Evolutionary conservation across 2,113 vertebrate species (phyloP), one percentile per base, ranked within the genome.

Genomic region (Tupaia chinensis): DNA sequence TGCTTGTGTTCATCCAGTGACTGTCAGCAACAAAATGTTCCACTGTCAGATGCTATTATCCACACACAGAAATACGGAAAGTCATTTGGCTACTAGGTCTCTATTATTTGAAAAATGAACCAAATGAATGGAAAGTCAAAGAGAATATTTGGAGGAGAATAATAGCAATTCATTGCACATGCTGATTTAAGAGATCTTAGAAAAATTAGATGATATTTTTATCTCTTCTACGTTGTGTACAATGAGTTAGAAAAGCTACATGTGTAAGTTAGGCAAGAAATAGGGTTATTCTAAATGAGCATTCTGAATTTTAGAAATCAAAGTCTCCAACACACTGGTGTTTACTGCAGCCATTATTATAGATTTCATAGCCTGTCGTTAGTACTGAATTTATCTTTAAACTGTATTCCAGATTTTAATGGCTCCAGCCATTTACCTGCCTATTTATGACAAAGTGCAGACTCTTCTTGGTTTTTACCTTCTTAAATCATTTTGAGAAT

Each of bases 221-320:
- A 12, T 61, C 54, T 93, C 20, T 81, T 93, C 29, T 89, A 54
- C 76, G 91, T 19, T 56, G 4, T 68, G 61, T 66, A 79, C 11
- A 69, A 4, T 58, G 32, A 85, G 29, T 56, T 91, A 68, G 53
- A 91, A 89, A 94, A 95, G 34, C 20, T 74, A 68, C 9, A 34
- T 19, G 79, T 2, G 56, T 32, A 77, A 56, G 0, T 56, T 66
- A 82, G 14, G 10, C 3, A 81, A 76, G 29, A 14, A 90, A 87
- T 85, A 8, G 87, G 65, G 15, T 58, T 61, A 68, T 4, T 69
- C 29, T 34, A 34, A 70, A 54, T 65, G 23, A 73, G 68, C 34
- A 20, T 61, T 91, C 82, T 86, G 32, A 66, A 53, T 32, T 54
- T 15, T 77, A 86, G 63, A 93, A 82, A 92, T 44, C 54, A 89